A percentile compares a stretch with the other conserved stretches of the same genome.
Evolutionary conservation across 2,113 vertebrate genomes (phyloP).

Genomic region (Jaculus jaculus): DNA sequence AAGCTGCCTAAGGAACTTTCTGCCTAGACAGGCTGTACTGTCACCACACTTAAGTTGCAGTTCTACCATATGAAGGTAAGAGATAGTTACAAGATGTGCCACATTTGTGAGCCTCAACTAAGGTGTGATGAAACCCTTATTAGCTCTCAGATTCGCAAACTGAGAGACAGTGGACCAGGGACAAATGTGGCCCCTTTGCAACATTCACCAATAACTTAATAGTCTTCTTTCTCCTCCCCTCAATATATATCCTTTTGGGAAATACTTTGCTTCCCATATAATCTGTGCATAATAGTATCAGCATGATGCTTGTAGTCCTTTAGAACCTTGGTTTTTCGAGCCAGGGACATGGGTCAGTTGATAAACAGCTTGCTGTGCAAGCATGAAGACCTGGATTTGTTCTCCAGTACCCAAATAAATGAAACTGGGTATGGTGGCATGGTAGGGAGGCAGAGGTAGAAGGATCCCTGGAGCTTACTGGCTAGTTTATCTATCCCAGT

Average conservation of each 20-base stretch:
- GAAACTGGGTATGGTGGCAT: too few species aligned
- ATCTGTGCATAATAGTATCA: not conserved
- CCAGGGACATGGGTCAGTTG: too few species aligned
- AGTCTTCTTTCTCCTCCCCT: not conserved
- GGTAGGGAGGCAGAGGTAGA: too few species aligned
- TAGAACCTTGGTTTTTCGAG: not conserved
- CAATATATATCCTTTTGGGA: not conserved
- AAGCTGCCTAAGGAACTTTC: not conserved
- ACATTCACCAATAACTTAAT: not conserved
- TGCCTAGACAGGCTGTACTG: not conserved
- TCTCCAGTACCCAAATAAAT: too few species aligned
- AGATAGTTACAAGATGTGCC: not conserved
- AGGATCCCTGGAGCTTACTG: too few species aligned
- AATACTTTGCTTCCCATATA: not conserved
- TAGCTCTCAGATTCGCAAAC: not conserved
- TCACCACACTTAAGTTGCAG: not conserved
- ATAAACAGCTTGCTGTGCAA: too few species aligned
- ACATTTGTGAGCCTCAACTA: not conserved
- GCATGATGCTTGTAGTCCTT: not conserved
- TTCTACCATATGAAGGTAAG: not conserved
- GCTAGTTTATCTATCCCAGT: too few species aligned
- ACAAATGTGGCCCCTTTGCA: not conserved
- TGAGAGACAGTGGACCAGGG: not conserved
- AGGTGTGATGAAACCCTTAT: not conserved
- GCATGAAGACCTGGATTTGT: too few species aligned